These are phyloP conservation scores for Shargacucullia verbasci DNA, from an alignment of 2,888 invertebrate species.

Conservation along the genomic window DNA sequence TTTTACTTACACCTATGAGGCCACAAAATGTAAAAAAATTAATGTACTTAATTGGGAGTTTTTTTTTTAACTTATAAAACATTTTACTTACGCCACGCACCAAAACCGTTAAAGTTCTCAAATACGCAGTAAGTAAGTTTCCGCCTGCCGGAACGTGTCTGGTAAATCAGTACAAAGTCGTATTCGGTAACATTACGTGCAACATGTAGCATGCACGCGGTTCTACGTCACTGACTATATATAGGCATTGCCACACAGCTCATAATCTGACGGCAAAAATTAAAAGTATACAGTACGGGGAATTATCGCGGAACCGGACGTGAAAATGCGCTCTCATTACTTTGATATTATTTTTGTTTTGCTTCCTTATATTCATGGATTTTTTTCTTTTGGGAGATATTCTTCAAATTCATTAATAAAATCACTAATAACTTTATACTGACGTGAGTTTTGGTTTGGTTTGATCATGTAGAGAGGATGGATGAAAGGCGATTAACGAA, in stretches of 20 bases:
- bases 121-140: constrained; percentile 33
- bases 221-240: constrained; percentile 10
- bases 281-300: constrained; percentile 5
- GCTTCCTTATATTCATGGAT: constrained; percentile 25
- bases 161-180: constrained; percentile 30
- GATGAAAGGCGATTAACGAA: no score
- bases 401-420: not conserved
- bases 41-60: no score
- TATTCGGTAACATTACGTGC: constrained; percentile 24
- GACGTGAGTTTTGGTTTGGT: no score
- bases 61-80: no score
- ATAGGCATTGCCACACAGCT: constrained; percentile 1
- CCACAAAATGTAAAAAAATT: no score
- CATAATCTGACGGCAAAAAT: constrained; percentile 13
- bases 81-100: constrained; percentile 9
- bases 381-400: constrained; percentile 10
- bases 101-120: constrained; percentile 21
- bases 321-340: constrained; percentile 20
- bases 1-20: no score
- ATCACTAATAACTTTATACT: no score
- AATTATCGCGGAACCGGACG: constrained; percentile 16
- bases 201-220: constrained; percentile 13
- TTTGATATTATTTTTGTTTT: constrained; percentile 14
- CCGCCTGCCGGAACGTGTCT: constrained; percentile 29
- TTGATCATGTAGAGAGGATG: no score